Evolutionary conservation across 2,797 vertebrate species (phyloP).

Genomic region (Chanos chanos): DNA sequence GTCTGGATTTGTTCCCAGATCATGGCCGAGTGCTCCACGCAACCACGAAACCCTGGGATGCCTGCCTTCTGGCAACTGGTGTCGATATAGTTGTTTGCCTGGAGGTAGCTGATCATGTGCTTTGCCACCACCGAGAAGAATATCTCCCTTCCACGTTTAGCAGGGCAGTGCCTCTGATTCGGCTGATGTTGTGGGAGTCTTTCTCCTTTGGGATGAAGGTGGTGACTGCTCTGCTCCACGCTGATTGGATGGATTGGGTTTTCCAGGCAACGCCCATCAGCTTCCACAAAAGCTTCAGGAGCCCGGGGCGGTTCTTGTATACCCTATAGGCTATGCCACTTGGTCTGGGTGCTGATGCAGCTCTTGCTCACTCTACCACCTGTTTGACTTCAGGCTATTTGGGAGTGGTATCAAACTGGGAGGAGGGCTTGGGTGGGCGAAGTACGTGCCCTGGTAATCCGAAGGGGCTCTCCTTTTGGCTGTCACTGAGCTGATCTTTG

Average conservation of each 20-base stretch:
- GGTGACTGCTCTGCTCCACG: neutral
- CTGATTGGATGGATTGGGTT: neutral
- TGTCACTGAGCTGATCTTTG: neutral
- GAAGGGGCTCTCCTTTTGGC: neutral
- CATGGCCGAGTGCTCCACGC: neutral
- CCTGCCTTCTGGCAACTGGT: neutral
- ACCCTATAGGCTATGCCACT: neutral
- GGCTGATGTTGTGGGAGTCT: too few species aligned
- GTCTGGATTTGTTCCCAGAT: conserved; percentile 11
- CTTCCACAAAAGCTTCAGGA: neutral
- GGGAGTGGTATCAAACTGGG: too few species aligned
- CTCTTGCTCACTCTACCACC: neutral
- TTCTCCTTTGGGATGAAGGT: too few species aligned
- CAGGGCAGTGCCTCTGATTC: too few species aligned
- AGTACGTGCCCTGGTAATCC: too few species aligned
- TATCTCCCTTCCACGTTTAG: too few species aligned
- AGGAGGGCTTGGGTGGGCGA: too few species aligned
- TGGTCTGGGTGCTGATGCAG: neutral
- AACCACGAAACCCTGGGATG: neutral
- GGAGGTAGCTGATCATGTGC: too few species aligned
- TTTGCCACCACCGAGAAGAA: too few species aligned
- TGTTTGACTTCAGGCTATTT: neutral
- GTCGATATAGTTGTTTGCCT: too few species aligned
- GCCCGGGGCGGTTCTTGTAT: neutral
- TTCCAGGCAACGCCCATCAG: neutral